Base-by-base conservation (phyloP, 2,113 vertebrate genomes). In the Boulengeromyrus knoepffleri region DNA sequence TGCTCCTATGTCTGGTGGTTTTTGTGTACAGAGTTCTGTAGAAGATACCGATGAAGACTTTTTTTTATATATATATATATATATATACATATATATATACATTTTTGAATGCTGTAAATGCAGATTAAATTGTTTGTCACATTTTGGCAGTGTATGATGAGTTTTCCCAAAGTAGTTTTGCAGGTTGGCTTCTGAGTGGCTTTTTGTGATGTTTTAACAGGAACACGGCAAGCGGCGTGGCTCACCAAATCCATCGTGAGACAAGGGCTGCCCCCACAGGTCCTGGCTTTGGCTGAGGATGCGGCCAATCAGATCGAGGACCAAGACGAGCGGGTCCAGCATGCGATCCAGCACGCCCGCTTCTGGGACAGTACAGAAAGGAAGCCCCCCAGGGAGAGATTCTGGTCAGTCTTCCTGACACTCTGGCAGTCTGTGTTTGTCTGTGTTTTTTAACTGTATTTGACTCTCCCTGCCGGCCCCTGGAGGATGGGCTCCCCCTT, bases 191-290 rank as follows among this genome's bases (percentile, higher is more conserved):
- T 17, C 8, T 21, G 49, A 77, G 12, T 2, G 8, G 4, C 21
- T 5, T 2, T 13, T 52, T 49, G 49, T 31, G 10, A 13, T 83
- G 12, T 66, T 89, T 42, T 90, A 27, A 10, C 91, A 99, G 98
- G 98, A 21, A 96, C 99, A 56, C 96, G 95, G 89, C 98, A 99
- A 93, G 97, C 98, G 0, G 95, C 97, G 50, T 99, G 98, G 98
- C 95, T 99, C 80, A 99, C 98, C 92, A 99, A 99, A 95, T 94
- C 96, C n/a, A 96, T 97, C 90, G 31, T 96, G 89, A 95, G 96
- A 80, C 90, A 96, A 15, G 97, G 97, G 10, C 95, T 99, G 21
- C 98, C 98, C 0, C 90, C 95, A 39, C 92, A 93, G 3, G 93
- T 99, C 70, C 92, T 95, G n/a, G 91, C 92, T 53, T 56, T 97